phyloP scores from a whole-genome alignment of 1,140 invertebrate genomes.

The Eupristina koningsbergeri region DNA sequence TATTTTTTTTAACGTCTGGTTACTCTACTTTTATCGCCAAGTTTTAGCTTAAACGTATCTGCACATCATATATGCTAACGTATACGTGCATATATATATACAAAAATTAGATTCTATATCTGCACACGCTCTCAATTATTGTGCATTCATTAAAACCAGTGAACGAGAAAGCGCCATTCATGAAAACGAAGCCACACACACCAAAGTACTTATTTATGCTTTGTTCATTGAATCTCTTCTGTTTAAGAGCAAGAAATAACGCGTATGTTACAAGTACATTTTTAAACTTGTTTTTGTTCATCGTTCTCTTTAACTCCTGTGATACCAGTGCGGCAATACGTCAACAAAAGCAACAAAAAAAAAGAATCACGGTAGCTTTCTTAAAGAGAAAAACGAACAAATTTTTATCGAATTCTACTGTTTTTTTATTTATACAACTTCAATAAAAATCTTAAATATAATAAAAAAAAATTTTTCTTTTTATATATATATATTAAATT shows the following conservation, averaged over 20 bases:
- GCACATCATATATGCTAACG: not conserved
- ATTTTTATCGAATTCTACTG: not conserved
- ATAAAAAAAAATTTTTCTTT: too few relatives aligned
- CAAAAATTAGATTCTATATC: not conserved
- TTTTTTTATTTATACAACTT: not conserved
- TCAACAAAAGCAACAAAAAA: not conserved
- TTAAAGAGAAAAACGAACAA: not conserved
- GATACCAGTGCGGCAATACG: not conserved
- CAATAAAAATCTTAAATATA: not conserved
- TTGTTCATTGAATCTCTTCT: constrained; percentile 22
- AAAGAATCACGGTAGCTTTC: not conserved
- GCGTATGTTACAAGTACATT: not conserved
- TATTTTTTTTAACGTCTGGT: not conserved
- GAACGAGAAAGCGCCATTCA: constrained; percentile 30
- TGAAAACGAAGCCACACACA: constrained; percentile 36
- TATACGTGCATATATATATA: not conserved
- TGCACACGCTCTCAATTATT: constrained; percentile 30
- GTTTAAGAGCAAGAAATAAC: not conserved
- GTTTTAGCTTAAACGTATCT: too few relatives aligned
- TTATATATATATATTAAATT: too few relatives aligned
- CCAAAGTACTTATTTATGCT: not conserved
- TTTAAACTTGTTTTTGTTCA: not conserved
- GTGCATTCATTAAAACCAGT: constrained; percentile 45
- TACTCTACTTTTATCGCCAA: not conserved
- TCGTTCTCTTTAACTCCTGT: not conserved